Conservation (phyloP, 2,888 invertebrate species). For the Drosophila ezoana region DNA sequence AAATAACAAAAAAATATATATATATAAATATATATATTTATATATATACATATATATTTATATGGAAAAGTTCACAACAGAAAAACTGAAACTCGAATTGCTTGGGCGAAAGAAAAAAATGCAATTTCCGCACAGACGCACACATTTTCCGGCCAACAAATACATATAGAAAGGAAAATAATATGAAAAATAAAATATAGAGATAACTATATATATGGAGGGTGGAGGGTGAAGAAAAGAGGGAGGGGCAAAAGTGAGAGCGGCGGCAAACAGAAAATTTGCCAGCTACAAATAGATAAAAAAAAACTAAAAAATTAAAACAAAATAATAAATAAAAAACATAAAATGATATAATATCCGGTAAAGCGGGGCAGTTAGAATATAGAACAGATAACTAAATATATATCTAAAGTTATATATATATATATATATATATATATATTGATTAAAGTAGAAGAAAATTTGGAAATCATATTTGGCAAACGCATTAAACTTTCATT, state of each 20-base stretch:
- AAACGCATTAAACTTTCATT: slow-evolving; percentile 84
- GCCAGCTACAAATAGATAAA: slow-evolving; percentile 11
- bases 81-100: slow-evolving; percentile 44
- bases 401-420: slow-evolving; percentile 1
- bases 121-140: slow-evolving; percentile 84
- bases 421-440: slow-evolving; percentile 1
- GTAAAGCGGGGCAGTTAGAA: background rate
- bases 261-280: background rate
- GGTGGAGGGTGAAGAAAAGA: slow-evolving; percentile 17
- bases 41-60: slow-evolving; percentile 35
- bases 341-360: background rate
- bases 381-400: background rate
- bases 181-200: slow-evolving; percentile 16
- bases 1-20: slow-evolving; percentile 31
- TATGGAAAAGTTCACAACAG: slow-evolving; percentile 42
- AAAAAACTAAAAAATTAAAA: slow-evolving; percentile 27
- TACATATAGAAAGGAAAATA: slow-evolving; percentile 47
- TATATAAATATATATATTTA: slow-evolving; percentile 39
- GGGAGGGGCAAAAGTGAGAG: slow-evolving; percentile 10
- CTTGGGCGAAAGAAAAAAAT: slow-evolving; percentile 44
- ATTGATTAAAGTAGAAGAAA: slow-evolving; percentile 31
- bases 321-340: slow-evolving; percentile 13
- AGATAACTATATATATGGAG: slow-evolving; percentile 27
- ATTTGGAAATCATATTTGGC: slow-evolving; percentile 80
- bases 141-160: slow-evolving; percentile 82